phyloP scores from a whole-genome alignment of 2,888 invertebrate genomes.

The Nephrotoma appendiculata region DNA sequence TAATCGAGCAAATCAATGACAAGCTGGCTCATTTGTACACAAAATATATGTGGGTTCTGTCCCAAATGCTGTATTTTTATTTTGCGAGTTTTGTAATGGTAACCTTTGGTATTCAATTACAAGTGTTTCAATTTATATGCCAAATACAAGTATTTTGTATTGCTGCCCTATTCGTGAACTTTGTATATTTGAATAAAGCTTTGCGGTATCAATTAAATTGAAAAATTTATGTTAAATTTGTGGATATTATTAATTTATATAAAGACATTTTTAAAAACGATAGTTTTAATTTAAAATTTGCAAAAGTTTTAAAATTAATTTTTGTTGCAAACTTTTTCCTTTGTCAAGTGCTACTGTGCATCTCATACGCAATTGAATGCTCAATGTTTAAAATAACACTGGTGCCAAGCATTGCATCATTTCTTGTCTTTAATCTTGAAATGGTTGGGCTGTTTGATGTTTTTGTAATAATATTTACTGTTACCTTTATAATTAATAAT shows the following conservation, averaged over 20 bases:
- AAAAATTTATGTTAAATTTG: neutral
- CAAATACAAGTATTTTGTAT: neutral
- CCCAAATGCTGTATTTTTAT: neutral
- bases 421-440: neutral
- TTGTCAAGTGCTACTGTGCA: neutral
- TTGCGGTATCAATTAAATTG: neutral
- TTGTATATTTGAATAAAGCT: neutral
- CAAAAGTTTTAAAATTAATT: neutral
- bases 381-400: neutral
- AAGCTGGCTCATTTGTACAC: neutral
- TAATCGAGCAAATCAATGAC: neutral
- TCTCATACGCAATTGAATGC: neutral
- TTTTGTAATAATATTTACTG: neutral
- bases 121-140: neutral
- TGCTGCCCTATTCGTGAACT: no score
- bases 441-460: neutral
- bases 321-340: neutral
- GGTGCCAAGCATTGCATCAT: neutral
- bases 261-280: neutral
- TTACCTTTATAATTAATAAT: neutral
- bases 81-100: neutral
- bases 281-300: neutral
- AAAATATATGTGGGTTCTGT: neutral
- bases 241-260: neutral
- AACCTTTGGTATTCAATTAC: neutral